Evolutionary conservation across 2,113 vertebrate species (phyloP), one percentile per base, ranked within the genome.

Genomic region (Aspidoscelis tigris): DNA sequence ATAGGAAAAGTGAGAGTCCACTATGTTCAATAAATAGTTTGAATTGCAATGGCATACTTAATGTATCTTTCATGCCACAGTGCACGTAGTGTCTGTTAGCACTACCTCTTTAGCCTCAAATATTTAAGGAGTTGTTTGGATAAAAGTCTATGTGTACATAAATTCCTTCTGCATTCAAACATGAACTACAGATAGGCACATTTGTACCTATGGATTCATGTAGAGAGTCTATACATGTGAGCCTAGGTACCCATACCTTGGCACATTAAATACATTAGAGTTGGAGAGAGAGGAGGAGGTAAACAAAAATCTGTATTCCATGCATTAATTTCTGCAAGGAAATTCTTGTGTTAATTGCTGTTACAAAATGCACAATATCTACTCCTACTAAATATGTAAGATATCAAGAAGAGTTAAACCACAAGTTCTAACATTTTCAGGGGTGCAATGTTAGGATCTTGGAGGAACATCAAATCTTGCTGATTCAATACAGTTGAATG

Each of bases 1-100:
- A 2, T 21, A 58, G 43, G 47, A 12, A 53, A 64, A 86, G 8
- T 0, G 0, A 79, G 0, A 0, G n/a, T 5, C 21, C 6, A 70
- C 61, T 16, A 3, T 0, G 0, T 79, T 69, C 26, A 65, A 44
- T 21, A 24, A 3, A 44, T 33, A 72, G 21, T 0, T 2, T 33
- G 12, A 16, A 72, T 65, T 53, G 11, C 14, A 66, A 68, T 58
- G 26, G 7, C 7, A 71, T 39, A 21, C 58, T 72, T 58, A 55
- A n/a, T 43, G 39, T 61, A 65, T 64, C 47, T 16, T 58, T 22
- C 61, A 16, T 44, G 3, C 22, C 5, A n/a, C 44, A n/a, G 24
- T 72, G 20, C 50, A 5, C 64, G 12, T 16, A 44, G n/a, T 66
- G 26, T 7, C 68, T 39, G 12, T 10, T 73, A 47, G 58, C 41